Conservation (phyloP, 1,140 invertebrate genomes). For the Phymorhynchus buccinoides region DNA sequence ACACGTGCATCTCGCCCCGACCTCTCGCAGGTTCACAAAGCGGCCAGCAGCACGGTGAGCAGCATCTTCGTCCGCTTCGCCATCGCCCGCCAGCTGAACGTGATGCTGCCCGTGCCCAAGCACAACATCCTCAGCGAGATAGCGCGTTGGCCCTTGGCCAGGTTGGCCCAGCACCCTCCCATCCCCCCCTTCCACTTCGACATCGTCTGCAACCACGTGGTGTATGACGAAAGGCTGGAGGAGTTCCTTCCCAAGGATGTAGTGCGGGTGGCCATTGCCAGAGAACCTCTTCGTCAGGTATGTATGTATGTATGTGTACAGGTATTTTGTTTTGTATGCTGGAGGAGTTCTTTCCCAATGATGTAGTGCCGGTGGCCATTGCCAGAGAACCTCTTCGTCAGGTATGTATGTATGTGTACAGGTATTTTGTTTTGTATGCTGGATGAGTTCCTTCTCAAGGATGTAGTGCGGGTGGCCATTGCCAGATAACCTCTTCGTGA, state of each 20-base stretch:
- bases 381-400: conserved; percentile 58
- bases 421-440: neutral
- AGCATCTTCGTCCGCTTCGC: conserved; percentile 75
- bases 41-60: conserved; percentile 74
- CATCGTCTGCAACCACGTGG: conserved; percentile 59
- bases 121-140: conserved; percentile 44
- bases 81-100: conserved; percentile 74
- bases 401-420: too few relatives aligned
- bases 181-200: conserved; percentile 42
- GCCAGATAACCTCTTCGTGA: conserved; percentile 58
- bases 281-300: conserved; percentile 56
- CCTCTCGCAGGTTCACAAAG: conserved; percentile 70
- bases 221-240: conserved; percentile 51
- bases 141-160: conserved; percentile 30
- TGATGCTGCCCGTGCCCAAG: conserved; percentile 68
- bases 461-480: conserved; percentile 59
- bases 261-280: conserved; percentile 58
- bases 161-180: conserved; percentile 26
- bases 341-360: conserved; percentile 48
- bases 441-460: conserved; percentile 49
- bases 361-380: conserved; percentile 54
- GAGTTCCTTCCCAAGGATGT: conserved; percentile 54
- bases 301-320: too few relatives aligned
- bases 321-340: too few relatives aligned
- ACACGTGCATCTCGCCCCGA: too few relatives aligned